Evolutionary conservation across 2,113 vertebrate species (phyloP).

Genomic region (Gambusia holbrooki): DNA sequence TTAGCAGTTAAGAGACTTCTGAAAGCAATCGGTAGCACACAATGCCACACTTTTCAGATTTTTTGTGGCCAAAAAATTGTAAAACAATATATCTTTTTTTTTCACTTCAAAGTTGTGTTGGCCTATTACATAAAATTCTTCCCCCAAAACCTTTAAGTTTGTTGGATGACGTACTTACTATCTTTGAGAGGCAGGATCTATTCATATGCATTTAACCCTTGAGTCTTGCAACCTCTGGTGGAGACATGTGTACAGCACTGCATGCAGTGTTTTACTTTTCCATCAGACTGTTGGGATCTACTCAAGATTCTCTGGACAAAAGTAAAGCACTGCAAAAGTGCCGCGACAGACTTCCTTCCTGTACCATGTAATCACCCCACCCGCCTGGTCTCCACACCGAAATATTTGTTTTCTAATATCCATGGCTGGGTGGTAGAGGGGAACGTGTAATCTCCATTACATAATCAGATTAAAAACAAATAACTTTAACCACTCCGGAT

Average conservation of each 20-base stretch:
- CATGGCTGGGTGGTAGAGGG: neutral
- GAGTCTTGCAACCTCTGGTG: slow-evolving; percentile 45
- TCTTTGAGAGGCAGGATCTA: neutral
- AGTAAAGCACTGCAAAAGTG: neutral
- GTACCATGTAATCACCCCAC: no score
- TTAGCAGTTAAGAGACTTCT: neutral
- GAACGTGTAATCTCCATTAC: neutral
- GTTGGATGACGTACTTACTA: neutral
- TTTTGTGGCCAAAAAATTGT: neutral
- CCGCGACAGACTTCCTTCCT: neutral
- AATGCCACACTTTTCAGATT: neutral
- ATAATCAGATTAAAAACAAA: neutral
- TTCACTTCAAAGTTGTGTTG: neutral
- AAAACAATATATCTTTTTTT: neutral
- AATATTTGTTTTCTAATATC: neutral
- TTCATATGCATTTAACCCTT: neutral
- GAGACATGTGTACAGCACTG: slow-evolving; percentile 16
- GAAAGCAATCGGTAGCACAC: neutral
- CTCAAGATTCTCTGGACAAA: neutral
- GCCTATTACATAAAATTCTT: neutral
- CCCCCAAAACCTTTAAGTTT: neutral
- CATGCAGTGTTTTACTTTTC: neutral
- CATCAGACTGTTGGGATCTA: no score
- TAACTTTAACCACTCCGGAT: neutral
- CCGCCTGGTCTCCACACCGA: neutral